Base-by-base conservation (phyloP, 2,797 vertebrate species). In the Hemitrygon akajei region DNA sequence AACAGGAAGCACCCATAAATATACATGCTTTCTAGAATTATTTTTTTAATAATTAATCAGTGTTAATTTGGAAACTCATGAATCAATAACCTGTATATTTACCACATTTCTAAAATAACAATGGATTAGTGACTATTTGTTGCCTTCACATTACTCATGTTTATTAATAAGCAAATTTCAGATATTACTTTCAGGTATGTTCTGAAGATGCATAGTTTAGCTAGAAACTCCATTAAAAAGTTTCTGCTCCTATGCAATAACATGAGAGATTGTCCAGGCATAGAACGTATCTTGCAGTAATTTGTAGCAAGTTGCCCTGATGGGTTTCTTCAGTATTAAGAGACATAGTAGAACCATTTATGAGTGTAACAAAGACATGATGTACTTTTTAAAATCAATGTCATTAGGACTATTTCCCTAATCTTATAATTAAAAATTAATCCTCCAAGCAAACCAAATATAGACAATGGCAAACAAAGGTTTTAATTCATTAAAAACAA, bases 351-450 rank as follows among this genome's bases (percentile, higher is more conserved):
- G 63, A n/a, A 66, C 18, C 34, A 60, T 69, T 63, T 91, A 20
- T 14, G 87, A 40, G 66, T 73, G 37, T 10, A 73, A 92, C 66
- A 73, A 71, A 92, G 71, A 40, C 12, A 47, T 34, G 69, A 91
- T 34, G 63, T 34, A 73, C 10, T 40, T 71, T 92, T 73, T 92
- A 22, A 34, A 92, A 92, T 37, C 34, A 34, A 47, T 6, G 20
- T 73, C 37, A 34, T 71, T 40, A 47, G 34, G 34, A 71, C 18
- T 22, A 40, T 37, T 71, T 37, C 69, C 63, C 25, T 71, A 37
- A 71, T 73, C 89, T 92, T 92, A n/a, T 91, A 91, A 91, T 73
- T 71, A 92, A 92, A 92, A 92, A 73, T 73, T 47, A 92, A 92
- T 71, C 66, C 89, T 40, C 66, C 69, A 20, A 73, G 69, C 40